Conservation (phyloP, 2,113 vertebrate genomes). For the Syngnathus floridae region DNA sequence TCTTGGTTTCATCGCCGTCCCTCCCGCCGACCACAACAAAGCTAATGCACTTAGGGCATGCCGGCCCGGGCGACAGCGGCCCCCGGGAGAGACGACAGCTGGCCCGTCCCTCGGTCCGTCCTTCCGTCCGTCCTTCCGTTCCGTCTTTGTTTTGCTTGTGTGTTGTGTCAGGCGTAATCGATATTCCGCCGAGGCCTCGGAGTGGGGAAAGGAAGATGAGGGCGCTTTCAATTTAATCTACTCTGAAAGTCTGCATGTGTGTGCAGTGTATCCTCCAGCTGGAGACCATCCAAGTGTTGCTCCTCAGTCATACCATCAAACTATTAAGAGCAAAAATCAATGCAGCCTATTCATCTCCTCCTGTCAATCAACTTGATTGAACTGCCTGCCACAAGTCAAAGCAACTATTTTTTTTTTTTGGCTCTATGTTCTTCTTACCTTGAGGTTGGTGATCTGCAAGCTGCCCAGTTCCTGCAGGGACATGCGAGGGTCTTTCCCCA, state of each 20-base stretch:
- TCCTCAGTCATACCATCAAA: conserved; percentile 68
- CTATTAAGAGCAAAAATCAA: conserved; percentile 64
- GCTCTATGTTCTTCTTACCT: conserved; percentile 65
- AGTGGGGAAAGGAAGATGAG: conserved; percentile 53
- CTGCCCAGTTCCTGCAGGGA: conserved; percentile 90
- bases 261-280: conserved; percentile 31
- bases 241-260: conserved; percentile 48
- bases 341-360: conserved; percentile 57
- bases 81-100: conserved; percentile 75
- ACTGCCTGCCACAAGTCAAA: no score
- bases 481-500: conserved; percentile 86
- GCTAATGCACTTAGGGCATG: conserved; percentile 73
- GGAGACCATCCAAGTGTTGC: conserved; percentile 52
- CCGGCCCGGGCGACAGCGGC: conserved; percentile 49
- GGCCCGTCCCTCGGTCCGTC: conserved; percentile 51
- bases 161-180: conserved; percentile 68
- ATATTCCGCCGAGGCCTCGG: conserved; percentile 65
- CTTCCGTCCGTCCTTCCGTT: no score
- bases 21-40: conserved; percentile 68
- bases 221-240: conserved; percentile 68
- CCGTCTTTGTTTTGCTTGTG: conserved; percentile 68
- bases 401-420: no score
- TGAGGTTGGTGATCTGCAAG: conserved; percentile 85
- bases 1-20: conserved; percentile 50
- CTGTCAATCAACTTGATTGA: conserved; percentile 29